A percentile compares a stretch with the other conserved stretches of the same genome.
phyloP scores from a whole-genome alignment of 2,797 vertebrate genomes.

The Fistularia tabacaria region DNA sequence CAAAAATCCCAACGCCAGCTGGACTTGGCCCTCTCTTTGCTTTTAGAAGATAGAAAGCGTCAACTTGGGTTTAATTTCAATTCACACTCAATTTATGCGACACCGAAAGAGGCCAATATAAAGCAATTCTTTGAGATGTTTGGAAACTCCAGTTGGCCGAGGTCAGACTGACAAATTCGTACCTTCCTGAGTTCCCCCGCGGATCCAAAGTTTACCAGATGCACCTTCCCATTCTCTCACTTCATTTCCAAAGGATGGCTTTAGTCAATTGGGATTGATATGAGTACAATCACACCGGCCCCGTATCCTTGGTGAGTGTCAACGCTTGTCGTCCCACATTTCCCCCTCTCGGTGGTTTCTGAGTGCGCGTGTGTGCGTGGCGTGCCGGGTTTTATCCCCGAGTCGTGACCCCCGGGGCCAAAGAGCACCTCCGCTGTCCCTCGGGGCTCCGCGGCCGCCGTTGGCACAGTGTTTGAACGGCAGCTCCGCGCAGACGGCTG shows the following conservation, averaged over 20 bases:
- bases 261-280: too few species aligned
- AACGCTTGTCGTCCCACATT: not conserved
- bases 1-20: too few species aligned
- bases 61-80: constrained; percentile 40
- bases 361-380: constrained; percentile 26
- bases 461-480: constrained; percentile 48
- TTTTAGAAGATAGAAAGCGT: constrained; percentile 10
- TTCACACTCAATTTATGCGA: constrained; percentile 46
- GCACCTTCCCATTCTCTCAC: too few species aligned
- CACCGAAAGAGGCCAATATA: constrained; percentile 40
- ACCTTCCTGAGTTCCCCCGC: constrained; percentile 23
- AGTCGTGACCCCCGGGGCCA: constrained; percentile 47
- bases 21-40: too few species aligned
- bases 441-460: constrained; percentile 25
- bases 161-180: constrained; percentile 45
- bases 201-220: too few species aligned
- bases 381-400: constrained; percentile 43
- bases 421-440: constrained; percentile 34
- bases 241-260: too few species aligned
- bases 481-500: constrained; percentile 12
- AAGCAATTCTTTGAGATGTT: constrained; percentile 61
- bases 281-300: too few species aligned
- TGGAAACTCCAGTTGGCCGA: constrained; percentile 54
- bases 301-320: constrained; percentile 7
- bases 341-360: constrained; percentile 29